Percentiles rank a stretch among this genome's conserved stretches.
Conservation (phyloP, 2,113 vertebrate species). For the Antennarius striatus region DNA sequence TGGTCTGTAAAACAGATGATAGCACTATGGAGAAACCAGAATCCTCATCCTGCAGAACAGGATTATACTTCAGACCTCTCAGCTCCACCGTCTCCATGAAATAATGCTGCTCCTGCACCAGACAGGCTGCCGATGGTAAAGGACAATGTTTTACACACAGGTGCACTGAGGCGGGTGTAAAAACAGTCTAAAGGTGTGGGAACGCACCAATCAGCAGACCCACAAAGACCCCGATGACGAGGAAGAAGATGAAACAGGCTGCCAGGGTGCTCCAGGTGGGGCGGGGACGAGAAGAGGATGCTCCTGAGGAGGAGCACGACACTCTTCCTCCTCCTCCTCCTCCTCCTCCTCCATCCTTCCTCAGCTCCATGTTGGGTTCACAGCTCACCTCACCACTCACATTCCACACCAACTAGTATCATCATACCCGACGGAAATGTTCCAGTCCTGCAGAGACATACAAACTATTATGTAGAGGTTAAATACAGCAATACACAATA, state of each 20-base stretch:
- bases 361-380: constrained; percentile 69
- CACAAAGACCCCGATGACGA: constrained; percentile 66
- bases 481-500: background rate
- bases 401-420: constrained; percentile 27
- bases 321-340: constrained; percentile 63
- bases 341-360: constrained; percentile 70
- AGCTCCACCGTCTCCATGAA: constrained; percentile 84
- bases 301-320: constrained; percentile 36
- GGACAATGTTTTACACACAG: background rate
- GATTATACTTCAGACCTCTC: constrained; percentile 81
- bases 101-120: constrained; percentile 75
- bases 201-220: constrained; percentile 76
- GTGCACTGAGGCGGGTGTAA: background rate
- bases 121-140: constrained; percentile 61
- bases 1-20: constrained; percentile 80
- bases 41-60: constrained; percentile 73
- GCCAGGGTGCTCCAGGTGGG: constrained; percentile 38
- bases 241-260: constrained; percentile 64
- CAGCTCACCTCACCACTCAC: constrained; percentile 46
- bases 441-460: constrained; percentile 25
- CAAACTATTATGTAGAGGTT: background rate
- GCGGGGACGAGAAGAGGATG: constrained; percentile 26
- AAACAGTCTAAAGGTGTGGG: background rate
- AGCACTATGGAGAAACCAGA: constrained; percentile 82
- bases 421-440: constrained; percentile 16